Base-by-base conservation (phyloP, 2,888 invertebrate species). In the Ctenicera cuprea region DNA sequence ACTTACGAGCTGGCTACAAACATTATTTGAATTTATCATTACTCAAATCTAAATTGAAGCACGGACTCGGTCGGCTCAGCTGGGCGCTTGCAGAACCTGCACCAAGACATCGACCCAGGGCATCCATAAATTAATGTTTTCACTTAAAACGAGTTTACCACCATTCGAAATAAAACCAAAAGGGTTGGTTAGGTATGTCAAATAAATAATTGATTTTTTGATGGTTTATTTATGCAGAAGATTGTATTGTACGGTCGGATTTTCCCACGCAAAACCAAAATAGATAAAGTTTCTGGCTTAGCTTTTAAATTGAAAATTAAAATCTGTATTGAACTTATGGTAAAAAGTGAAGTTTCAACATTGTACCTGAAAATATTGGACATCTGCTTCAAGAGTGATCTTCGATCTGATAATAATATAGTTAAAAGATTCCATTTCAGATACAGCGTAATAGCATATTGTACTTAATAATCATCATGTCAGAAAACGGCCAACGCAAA, bases 1-100 rank as follows among this genome's bases (percentile, higher is more conserved):
- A 70, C 41, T 70, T 70, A 71, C 38, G 37, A 62, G 45, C 37
- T 61, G 8, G 48, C 45, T 59, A 33, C 20, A 57, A 57, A 57
- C 71, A 50, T 64, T 68, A 68, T 61, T 41, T 65, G 54, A 33
- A 65, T 57, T 64, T 71, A 71, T 71, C 71, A 59, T 71, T 57
- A 71, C 59, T 71, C 57, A 71, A 65, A 71, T 71, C 71, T 71
- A 71, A 71, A 71, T 69, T 65, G 71, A 71, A 64, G 57, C 38
- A 22, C 43, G 43, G 64, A 22, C 52, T 52, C 16, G 26, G 50
- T 41, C 26, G 26, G 26, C 70, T 20, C 70, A 59, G 71, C 64
- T 71, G 71, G 71, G 30, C 37, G 52, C 71, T 61, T 37, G 37
- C 57, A 68, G 59, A 67, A 59, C 66, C 43, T 26, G 66, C 66